Evolutionary conservation across 2,888 invertebrate species (phyloP), one percentile per base, ranked within the genome.

Genomic region (Slavum lentiscoides): DNA sequence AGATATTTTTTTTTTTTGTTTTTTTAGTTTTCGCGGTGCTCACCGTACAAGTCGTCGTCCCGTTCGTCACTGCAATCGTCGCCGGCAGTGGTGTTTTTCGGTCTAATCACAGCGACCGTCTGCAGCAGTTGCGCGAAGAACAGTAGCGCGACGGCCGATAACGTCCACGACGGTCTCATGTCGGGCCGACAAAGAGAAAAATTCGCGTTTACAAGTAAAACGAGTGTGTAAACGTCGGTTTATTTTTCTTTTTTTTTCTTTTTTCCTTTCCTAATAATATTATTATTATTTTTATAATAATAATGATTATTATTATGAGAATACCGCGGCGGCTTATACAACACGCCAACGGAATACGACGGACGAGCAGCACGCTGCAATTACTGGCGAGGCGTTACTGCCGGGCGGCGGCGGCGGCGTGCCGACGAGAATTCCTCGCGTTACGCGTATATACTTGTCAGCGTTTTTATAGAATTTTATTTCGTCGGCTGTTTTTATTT

Each of bases 401-500:
- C n/a, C n/a, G n/a, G n/a, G 8, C 53, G 49, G 23, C 8, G 30
- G 4, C 4, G 30, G 30, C 30, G 30, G 30, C 30, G 30, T 30
- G 30, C 2, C 23, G 19, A 15, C 55, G 21, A 21, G 66, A 74
- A 67, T 30, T 39, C 30, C 49, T 55, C 55, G 23, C 4, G 66
- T 58, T 61, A 21, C 58, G 59, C 21, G 21, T 17, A 21, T 21
- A n/a, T n/a, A n/a, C n/a, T 19, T 58, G 67, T 75, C 75, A 75
- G 75, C 75, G 23, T 58, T 75, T 75, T 37, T 59, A 58, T 30
- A 15, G 39, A 59, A 67, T 49, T 75, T 11, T 43, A 23, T 67
- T 67, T 15, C 0, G 75, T 75, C 43, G 6, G 74, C 66, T 43
- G 39, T 74, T 66, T 74, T 67, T 67, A 49, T 49, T 61, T 64